Percentiles rank a stretch among this genome's conserved stretches.
Conservation (phyloP, 2,888 invertebrate species). For the Melanophora roralis region DNA sequence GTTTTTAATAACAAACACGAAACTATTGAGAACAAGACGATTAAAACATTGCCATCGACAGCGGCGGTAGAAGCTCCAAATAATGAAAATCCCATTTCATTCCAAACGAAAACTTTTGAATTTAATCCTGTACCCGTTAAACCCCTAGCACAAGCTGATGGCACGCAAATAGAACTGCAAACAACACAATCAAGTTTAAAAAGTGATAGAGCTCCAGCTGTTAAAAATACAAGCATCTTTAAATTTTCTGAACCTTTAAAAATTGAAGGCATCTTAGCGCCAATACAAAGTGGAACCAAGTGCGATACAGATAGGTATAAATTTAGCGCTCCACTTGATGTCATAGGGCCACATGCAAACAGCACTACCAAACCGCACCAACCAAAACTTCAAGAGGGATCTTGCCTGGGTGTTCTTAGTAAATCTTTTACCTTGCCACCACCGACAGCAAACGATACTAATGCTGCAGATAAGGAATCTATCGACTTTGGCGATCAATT, state of each 20-base stretch:
- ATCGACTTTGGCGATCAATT: conserved; percentile 75
- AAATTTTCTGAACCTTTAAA: conserved; percentile 78
- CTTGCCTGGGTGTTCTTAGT: conserved; percentile 75
- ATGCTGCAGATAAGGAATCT: background rate
- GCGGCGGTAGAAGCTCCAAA: background rate
- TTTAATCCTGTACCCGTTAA: conserved; percentile 9
- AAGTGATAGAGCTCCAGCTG: background rate
- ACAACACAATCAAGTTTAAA: conserved; percentile 7
- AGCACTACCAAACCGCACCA: conserved; percentile 15
- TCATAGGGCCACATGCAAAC: background rate
- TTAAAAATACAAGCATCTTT: conserved; percentile 65
- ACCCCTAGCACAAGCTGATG: background rate
- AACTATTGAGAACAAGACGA: background rate
- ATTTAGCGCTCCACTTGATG: conserved; percentile 79
- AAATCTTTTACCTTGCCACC: conserved; percentile 61
- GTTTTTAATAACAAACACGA: background rate
- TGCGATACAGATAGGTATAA: conserved; percentile 78
- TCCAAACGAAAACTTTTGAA: conserved; percentile 15
- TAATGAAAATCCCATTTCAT: background rate
- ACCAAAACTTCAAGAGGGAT: conserved; percentile 76
- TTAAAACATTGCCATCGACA: background rate
- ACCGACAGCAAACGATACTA: background rate
- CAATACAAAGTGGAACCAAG: conserved; percentile 76
- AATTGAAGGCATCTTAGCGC: conserved; percentile 68
- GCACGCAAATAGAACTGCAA: background rate